Evolutionary conservation across 2,888 invertebrate genomes (phyloP), one percentile per base, ranked within the genome.

Genomic region (Synanthedon vespiformis): DNA sequence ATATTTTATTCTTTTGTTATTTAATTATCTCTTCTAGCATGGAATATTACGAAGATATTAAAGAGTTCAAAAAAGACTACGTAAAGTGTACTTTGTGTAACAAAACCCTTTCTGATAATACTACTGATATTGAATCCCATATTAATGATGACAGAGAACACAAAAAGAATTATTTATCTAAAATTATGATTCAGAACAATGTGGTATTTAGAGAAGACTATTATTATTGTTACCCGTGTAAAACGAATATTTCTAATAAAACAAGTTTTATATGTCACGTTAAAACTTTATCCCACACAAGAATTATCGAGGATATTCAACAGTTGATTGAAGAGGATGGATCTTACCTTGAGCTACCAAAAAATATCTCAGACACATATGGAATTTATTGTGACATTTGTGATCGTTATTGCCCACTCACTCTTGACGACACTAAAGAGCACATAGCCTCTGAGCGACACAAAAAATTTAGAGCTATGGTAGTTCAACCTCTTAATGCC

Each of bases 401-500:
- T 56, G 59, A 72, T 53, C 52, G 56, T 14, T 41, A 56, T 44
- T 40, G 71, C 1, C 54, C 58, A 11, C 70, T 70, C 47, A 62
- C 58, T 4, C 51, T 61, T 6, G 53, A 58, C 8, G 52, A 55
- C 5, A 53, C 73, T 2, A 55, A 58, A 51, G 47, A 56, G 4
- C 77, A 77, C 52, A 56, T 70, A 50, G 14, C 47, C 34, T 62
- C 65, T 14, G 11, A 40, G 8, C 63, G 48, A 50, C 77, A 77
- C 52, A 61, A 50, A 55, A 58, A 67, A 59, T 69, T 68, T 11
- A 61, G 67, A 40, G 60, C 72, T 2, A 71, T 76, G 56, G 68
- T 63, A 12, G 61, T 78, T 1, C 77, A 76, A 55, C 74, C 76
- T 8, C 57, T 66, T 27, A 77, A 79, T 55, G 77, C 71, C 1